These are phyloP conservation scores for Agonopterix subpropinquella DNA, from an alignment of 2,888 invertebrate species.

Conservation along the genomic window DNA sequence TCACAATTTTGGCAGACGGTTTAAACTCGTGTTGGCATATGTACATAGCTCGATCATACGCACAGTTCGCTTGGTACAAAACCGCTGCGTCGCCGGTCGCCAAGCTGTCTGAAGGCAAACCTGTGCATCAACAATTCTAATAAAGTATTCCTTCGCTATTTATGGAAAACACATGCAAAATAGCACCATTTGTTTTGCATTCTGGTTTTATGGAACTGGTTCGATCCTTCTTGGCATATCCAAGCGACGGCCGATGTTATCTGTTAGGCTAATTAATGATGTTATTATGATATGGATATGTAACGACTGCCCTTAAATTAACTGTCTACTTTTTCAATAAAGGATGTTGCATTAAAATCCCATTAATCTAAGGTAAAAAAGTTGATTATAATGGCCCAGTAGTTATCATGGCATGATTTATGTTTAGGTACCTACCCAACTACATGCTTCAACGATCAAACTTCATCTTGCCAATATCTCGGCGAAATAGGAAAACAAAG, in stretches of 20 bases:
- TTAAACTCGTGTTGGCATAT: constrained; percentile 1
- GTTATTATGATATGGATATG: too few relatives aligned
- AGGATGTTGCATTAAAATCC: too few relatives aligned
- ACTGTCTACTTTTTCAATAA: too few relatives aligned
- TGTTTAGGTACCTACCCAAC: too few relatives aligned
- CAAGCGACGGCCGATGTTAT: background rate
- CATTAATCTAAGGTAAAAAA: too few relatives aligned
- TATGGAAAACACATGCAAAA: constrained; percentile 36
- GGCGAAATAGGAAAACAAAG: too few relatives aligned
- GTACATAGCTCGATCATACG: constrained; percentile 29
- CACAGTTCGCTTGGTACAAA: constrained; percentile 27
- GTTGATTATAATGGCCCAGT: too few relatives aligned
- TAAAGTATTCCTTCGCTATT: constrained; percentile 25
- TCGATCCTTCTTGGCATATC: background rate
- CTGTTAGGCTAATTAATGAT: too few relatives aligned
- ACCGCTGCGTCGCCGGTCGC: constrained; percentile 33
- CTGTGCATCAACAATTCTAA: constrained; percentile 26
- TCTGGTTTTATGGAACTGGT: constrained; percentile 18
- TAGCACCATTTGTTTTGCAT: constrained; percentile 15
- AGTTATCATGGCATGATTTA: too few relatives aligned
- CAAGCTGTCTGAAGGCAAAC: constrained; percentile 59
- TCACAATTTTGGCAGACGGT: constrained; percentile 6
- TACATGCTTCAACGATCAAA: too few relatives aligned
- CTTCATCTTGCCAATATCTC: too few relatives aligned
- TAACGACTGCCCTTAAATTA: too few relatives aligned